Evolutionary conservation across 2,888 invertebrate species (phyloP), one percentile per base, ranked within the genome.

Genomic region (Lottia scabra): DNA sequence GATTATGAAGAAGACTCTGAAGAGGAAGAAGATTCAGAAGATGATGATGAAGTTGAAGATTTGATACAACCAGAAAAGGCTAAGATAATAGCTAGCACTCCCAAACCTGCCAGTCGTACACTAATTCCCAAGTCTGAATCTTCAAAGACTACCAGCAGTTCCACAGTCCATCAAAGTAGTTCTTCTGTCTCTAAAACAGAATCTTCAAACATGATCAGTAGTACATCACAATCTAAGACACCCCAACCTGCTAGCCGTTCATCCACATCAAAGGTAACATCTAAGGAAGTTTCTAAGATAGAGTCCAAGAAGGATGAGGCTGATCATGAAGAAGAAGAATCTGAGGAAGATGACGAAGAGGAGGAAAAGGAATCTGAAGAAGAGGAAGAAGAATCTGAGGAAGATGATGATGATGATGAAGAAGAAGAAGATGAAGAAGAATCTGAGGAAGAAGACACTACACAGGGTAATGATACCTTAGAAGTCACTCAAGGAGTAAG

Each of bases 341-440:
- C 81, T 3, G 77, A 80, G 4, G 82, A 81, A 6, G 80, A 79
- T 16, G 81, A 81, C 8, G 80, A 80, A 23, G 83, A 83, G 30
- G 83, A 82, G 3, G 83, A 81, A 8, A 82, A 79, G 10, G 79
- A 78, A 0, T 80, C 75, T 10, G 76, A 72, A 10, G 76, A 75
- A n/a, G 75, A 63, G 8, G 73, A 68, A 71, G 56, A 76, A 67
- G 63, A 63, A 12, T 23, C 72, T 74, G 71, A 63, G 45, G 45
- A 73, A 65, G 13, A 72, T 45, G 67, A 10, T 45, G 23, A 78
- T 73, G 63, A 76, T 48, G 68, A 67, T 64, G 63, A 76, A 63
- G 65, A 77, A 74, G 78, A 16, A 2, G 38, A 27, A 0, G 38
- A 27, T 1, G 64, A 27, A 0, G 64, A 64, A n/a, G 65, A 72